Base-by-base conservation (phyloP, 2,888 invertebrate genomes). In the Automeris io region DNA sequence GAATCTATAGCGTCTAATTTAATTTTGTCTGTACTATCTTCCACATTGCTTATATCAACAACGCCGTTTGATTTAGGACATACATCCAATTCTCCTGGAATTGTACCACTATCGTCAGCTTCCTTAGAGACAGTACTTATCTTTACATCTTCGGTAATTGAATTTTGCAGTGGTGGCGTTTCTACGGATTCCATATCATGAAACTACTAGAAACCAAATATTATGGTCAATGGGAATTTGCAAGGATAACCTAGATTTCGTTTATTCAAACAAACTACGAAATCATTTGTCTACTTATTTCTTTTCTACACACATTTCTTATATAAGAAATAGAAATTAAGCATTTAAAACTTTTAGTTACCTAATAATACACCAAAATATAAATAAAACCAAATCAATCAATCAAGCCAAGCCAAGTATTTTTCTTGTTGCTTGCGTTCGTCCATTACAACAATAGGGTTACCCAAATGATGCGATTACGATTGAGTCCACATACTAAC, bases 31-130 rank as follows among this genome's bases (percentile, higher is more conserved):
- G 47, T 46, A 18, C 35, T 26, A 41, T 40, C 40, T 16, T 39
- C 50, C 46, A 51, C 48, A 41, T 60, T 59, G 18, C 39, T 47
- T 12, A 54, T 46, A 37, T 68, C 74, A 23, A 65, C 61, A 46
- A 77, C 67, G 52, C 83, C 83, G 57, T 85, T 83, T 42, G 81
- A 61, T 70, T 72, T 72, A 46, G 65, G 74, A 68, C 75, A 72
- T 42, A 65, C 63, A 58, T 75, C 63, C 42, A 56, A 54, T 47
- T 65, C 66, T 44, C 45, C 47, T 40, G 57, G 51, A 46, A 56
- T 50, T 33, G 51, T 54, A 33, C 44, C 45, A 33, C 45, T 54
- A 38, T 45, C 44, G 7, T 47, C 46, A 12, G 41, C 54, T 51
- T 65, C 64, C 41, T 61, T 61, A 42, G 47, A 52, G 18, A 46